Percentiles rank a stretch among this genome's conserved stretches.
phyloP scores from a whole-genome alignment of 1,140 invertebrate genomes.

The Aradophagus sp. region DNA sequence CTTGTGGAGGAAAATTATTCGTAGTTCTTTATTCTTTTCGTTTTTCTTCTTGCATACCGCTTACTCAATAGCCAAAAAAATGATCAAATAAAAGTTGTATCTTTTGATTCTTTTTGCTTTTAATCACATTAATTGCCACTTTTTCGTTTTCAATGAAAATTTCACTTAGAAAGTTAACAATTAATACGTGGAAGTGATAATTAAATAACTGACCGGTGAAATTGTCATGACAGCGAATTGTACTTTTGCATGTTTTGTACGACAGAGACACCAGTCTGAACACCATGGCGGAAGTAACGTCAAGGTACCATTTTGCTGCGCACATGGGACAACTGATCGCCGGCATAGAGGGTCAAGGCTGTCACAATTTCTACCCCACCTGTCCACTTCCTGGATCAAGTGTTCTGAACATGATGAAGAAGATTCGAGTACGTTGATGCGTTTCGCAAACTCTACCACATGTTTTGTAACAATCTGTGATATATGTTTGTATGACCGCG shows the following conservation, averaged over 20 bases:
- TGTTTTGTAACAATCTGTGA: slow-evolving; percentile 52
- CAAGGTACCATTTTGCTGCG: slow-evolving; percentile 86
- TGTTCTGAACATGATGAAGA: slow-evolving; percentile 82
- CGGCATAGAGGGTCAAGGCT: slow-evolving; percentile 81
- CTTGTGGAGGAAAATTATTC: no score
- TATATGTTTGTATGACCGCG: slow-evolving; percentile 30
- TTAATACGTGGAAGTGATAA: no score
- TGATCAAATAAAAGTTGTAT: no score
- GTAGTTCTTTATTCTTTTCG: no score
- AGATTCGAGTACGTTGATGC: slow-evolving; percentile 75
- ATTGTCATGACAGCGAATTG: no score
- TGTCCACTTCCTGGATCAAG: slow-evolving; percentile 80
- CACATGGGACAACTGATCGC: slow-evolving; percentile 87
- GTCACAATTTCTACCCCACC: slow-evolving; percentile 82
- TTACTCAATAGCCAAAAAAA: no score
- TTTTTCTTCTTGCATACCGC: no score
- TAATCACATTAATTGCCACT: no score
- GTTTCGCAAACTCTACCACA: background rate
- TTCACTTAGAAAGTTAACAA: no score
- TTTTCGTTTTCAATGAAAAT: no score
- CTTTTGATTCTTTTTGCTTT: no score
- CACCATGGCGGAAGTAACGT: slow-evolving; percentile 79
- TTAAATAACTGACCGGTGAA: no score
- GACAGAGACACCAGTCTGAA: slow-evolving; percentile 78
- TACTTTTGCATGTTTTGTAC: slow-evolving; percentile 48